Conservation (phyloP, 2,888 invertebrate genomes). For the Tetheella fluctuosa region DNA sequence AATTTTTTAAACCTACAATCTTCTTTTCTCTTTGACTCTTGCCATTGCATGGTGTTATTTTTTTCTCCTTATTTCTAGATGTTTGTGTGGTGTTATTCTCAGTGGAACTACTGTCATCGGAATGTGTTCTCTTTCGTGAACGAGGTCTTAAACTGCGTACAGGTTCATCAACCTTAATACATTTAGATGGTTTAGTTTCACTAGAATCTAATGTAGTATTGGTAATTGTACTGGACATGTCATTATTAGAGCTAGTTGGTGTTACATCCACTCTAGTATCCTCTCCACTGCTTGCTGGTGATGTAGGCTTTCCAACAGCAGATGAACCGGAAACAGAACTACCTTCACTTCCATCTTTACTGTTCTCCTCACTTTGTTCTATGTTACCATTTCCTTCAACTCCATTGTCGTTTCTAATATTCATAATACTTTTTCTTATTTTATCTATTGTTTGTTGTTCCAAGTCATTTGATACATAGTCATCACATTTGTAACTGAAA, state of each 20-base stretch:
- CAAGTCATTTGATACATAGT: slow-evolving; percentile 90
- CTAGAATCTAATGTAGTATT: slow-evolving; percentile 36
- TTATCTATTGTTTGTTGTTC: slow-evolving; percentile 82
- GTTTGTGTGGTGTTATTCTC: slow-evolving; percentile 69
- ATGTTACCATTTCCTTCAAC: slow-evolving; percentile 42
- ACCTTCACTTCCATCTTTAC: slow-evolving; percentile 39
- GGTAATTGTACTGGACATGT: slow-evolving; percentile 37
- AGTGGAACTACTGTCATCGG: slow-evolving; percentile 80
- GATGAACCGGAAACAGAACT: slow-evolving; percentile 37
- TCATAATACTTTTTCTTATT: slow-evolving; percentile 81
- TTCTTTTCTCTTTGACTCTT: slow-evolving; percentile 84
- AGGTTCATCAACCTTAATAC: slow-evolving; percentile 77
- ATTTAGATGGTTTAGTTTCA: slow-evolving; percentile 56
- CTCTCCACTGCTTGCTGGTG: slow-evolving; percentile 42
- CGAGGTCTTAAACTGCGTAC: slow-evolving; percentile 84
- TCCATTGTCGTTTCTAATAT: slow-evolving; percentile 44
- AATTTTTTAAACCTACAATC: slow-evolving; percentile 90
- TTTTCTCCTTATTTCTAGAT: slow-evolving; percentile 64
- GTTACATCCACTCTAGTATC: slow-evolving; percentile 39
- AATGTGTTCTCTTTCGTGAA: slow-evolving; percentile 85
- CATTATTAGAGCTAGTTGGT: slow-evolving; percentile 46
- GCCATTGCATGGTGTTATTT: slow-evolving; percentile 65
- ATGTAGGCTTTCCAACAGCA: slow-evolving; percentile 38
- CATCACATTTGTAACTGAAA: slow-evolving; percentile 91
- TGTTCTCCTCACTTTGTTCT: slow-evolving; percentile 52